Percentiles rank a stretch among this genome's conserved stretches.
These are phyloP conservation scores for Eurytoma californica DNA, from an alignment of 2,888 invertebrate species.

Conservation along the genomic window DNA sequence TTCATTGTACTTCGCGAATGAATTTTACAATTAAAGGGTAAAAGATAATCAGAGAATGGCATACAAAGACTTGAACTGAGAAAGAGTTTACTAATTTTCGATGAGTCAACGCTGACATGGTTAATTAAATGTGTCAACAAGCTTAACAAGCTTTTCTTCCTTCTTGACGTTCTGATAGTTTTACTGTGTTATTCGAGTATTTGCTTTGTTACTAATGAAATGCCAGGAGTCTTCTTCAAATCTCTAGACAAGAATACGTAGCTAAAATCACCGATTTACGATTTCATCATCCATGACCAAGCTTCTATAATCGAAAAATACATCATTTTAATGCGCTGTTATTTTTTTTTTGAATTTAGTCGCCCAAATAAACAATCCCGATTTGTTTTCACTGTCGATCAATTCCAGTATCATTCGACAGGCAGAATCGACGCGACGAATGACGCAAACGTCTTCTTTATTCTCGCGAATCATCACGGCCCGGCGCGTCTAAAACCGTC, in stretches of 20 bases:
- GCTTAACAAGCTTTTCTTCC: neutral
- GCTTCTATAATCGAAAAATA: neutral
- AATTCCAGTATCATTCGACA: neutral
- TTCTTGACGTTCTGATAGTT: neutral
- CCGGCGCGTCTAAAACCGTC: neutral
- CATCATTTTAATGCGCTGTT: neutral
- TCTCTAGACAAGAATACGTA: neutral
- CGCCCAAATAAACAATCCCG: neutral
- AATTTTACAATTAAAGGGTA: too few species aligned
- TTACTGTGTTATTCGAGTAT: neutral
- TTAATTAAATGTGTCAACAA: slow-evolving; percentile 12
- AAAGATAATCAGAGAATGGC: too few species aligned
- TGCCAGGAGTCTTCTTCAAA: neutral
- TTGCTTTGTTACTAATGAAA: slow-evolving; percentile 5
- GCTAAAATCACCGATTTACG: too few species aligned
- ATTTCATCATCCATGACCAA: too few species aligned
- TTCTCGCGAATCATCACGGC: neutral
- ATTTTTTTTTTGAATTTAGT: too few species aligned
- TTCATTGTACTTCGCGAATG: too few species aligned
- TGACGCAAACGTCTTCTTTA: slow-evolving; percentile 16
- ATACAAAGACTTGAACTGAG: too few species aligned
- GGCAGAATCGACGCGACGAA: neutral
- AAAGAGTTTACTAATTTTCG: neutral
- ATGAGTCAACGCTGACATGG: slow-evolving; percentile 8
- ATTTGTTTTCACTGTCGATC: neutral